These are phyloP conservation scores for Porites evermanni DNA, from an alignment of 92 coral and sea anemone genomes.

Conservation along the genomic window DNA sequence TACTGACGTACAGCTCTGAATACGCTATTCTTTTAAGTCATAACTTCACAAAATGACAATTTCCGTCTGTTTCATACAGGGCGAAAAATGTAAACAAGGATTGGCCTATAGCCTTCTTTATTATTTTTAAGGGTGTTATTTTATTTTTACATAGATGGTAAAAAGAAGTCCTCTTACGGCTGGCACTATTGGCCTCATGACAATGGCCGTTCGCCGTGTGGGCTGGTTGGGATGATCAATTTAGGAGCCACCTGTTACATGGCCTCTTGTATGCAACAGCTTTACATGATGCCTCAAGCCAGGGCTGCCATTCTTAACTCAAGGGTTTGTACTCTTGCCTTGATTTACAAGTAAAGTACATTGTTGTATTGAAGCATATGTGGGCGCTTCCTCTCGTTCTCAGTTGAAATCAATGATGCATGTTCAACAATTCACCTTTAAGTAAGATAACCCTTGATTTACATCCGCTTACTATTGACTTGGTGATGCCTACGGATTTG, in stretches of 20 bases:
- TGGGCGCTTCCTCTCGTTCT: too few relatives aligned
- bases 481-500: too few relatives aligned
- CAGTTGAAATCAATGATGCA: too few relatives aligned
- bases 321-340: conserved; percentile 56
- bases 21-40: background rate
- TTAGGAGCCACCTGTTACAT: conserved; percentile 99
- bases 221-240: conserved; percentile 96
- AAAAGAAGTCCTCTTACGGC: conserved; percentile 89
- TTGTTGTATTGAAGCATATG: background rate
- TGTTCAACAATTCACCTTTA: too few relatives aligned
- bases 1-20: background rate
- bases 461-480: too few relatives aligned
- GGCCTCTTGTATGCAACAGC: conserved; percentile 99
- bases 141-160: conserved; percentile 65
- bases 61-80: too few relatives aligned
- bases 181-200: conserved; percentile 99
- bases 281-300: conserved; percentile 99
- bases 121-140: background rate
- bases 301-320: conserved; percentile 93
- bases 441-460: too few relatives aligned
- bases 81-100: too few relatives aligned
- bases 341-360: background rate
- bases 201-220: conserved; percentile 95
- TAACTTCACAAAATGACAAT: too few relatives aligned
- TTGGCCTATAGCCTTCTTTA: too few relatives aligned